Conservation (phyloP, 2,113 vertebrate species). For the Cebidichthys violaceus region DNA sequence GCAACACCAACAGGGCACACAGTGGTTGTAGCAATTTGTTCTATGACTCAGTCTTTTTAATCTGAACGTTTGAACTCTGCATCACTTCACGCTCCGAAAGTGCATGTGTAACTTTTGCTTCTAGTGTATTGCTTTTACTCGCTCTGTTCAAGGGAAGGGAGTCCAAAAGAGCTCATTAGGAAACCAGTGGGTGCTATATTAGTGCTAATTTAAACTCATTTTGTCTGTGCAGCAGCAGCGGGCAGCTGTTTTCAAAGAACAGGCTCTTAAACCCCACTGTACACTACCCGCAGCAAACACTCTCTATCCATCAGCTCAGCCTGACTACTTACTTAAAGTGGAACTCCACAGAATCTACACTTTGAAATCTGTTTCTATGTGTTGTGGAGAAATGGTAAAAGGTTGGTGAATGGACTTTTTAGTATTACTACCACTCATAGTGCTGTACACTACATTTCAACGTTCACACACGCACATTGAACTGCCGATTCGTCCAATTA, state of each 20-base stretch:
- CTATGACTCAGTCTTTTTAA: slow-evolving; percentile 2
- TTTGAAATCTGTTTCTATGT: neutral
- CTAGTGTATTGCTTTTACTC: neutral
- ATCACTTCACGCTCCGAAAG: neutral
- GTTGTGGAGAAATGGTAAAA: neutral
- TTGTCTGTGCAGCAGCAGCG: neutral
- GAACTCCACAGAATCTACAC: neutral
- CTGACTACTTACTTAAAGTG: neutral
- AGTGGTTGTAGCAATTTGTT: neutral
- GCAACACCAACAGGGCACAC: neutral
- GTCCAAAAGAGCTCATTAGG: slow-evolving; percentile 2
- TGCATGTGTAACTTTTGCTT: neutral
- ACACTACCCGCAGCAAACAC: neutral
- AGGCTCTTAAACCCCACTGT: neutral
- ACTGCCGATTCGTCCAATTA: neutral
- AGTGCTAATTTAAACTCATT: slow-evolving; percentile 1
- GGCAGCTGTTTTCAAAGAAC: neutral
- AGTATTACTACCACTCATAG: too few relatives aligned
- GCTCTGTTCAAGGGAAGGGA: neutral
- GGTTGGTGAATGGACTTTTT: neutral
- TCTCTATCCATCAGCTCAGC: neutral
- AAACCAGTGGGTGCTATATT: slow-evolving; percentile 1
- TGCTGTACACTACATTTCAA: too few relatives aligned
- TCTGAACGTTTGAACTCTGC: neutral
- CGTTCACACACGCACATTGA: too few relatives aligned